Base-by-base conservation (phyloP, 2,888 invertebrate genomes). In the Parochlus steinenii region DNA sequence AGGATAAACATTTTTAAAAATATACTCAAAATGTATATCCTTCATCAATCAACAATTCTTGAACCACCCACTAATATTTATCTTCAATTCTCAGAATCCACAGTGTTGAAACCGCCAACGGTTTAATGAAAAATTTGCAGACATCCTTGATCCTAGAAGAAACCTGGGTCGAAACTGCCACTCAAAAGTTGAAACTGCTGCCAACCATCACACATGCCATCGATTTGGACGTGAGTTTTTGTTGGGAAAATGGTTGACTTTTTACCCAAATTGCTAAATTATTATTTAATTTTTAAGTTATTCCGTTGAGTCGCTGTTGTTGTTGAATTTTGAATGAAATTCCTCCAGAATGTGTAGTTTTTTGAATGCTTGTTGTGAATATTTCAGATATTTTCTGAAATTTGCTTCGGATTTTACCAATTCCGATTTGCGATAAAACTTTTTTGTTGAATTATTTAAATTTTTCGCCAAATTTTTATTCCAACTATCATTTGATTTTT, bases 51-150 rank as follows among this genome's bases (percentile, higher is more conserved):
- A 22, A 20, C 12, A 12, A 8, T 27, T 27, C 15, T 14, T 7
- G 14, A 2, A n/a, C 5, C 10, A 5, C 15, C 10, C 15, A 11
- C 7, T 7, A 26, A 26, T 18, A n/a, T 37, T 20, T 31, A 32
- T 26, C 22, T 33, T 33, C 41, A 16, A 43, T 44, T 44, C 53
- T 35, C 52, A 83, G 93, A 56, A 64, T 93, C 41, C 74, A 83
- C 44, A 83, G 86, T 53, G 82, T 89, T 51, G 90, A 93, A 54
- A 76, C 83, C 16, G 87, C 92, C 1, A 85, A 86, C 51, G 83
- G 85, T 50, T 68, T 90, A 43, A 71, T 95, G 51, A 82, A 87
- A 51, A 83, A 83, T 58, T 90, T 92, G 61, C 80, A 81, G 51
- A 82, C 78, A 39, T 81, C 87, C 14, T 71, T 87, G 46, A 77